Percentiles rank a stretch among this genome's conserved stretches.
Evolutionary conservation across 2,888 invertebrate genomes (phyloP).

Genomic region (Dastarcus helophoroides): DNA sequence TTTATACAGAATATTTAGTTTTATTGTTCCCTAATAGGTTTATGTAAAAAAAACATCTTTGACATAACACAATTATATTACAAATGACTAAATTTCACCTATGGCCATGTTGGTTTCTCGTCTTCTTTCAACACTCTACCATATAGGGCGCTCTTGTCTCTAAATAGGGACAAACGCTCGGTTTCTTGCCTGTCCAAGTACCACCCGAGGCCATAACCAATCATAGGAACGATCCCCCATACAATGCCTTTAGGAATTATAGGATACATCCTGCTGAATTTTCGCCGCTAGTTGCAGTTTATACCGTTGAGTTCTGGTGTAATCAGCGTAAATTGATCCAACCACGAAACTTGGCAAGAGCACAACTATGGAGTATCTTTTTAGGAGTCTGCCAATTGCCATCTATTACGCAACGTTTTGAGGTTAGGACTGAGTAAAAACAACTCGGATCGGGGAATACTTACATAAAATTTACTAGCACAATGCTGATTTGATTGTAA

Average conservation of each 20-base stretch:
- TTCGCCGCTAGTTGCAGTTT: conserved; percentile 36
- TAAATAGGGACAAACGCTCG: conserved; percentile 55
- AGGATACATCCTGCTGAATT: conserved; percentile 43
- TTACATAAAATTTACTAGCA: too few species aligned
- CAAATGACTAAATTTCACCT: too few species aligned
- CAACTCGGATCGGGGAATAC: too few species aligned
- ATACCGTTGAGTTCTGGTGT: conserved; percentile 61
- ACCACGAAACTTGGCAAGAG: conserved; percentile 52
- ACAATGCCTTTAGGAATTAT: conserved; percentile 41
- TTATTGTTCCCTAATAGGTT: too few species aligned
- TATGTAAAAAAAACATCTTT: too few species aligned
- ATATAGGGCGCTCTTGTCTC: conserved; percentile 72
- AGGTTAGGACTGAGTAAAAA: too few species aligned
- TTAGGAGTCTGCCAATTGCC: conserved; percentile 43
- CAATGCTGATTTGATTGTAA: too few species aligned
- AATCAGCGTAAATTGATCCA: conserved; percentile 57
- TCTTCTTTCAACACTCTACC: conserved; percentile 53
- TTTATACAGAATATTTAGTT: too few species aligned
- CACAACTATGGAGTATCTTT: conserved; percentile 55
- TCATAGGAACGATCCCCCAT: conserved; percentile 42
- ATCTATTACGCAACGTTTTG: too few species aligned
- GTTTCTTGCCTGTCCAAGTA: conserved; percentile 59
- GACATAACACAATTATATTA: too few species aligned
- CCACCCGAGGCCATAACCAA: conserved; percentile 49
- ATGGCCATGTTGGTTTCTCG: conserved; percentile 64